Evolutionary conservation across 1,140 invertebrate genomes (phyloP), one percentile per base, ranked within the genome.

Genomic region (Drosophila novamexicana): DNA sequence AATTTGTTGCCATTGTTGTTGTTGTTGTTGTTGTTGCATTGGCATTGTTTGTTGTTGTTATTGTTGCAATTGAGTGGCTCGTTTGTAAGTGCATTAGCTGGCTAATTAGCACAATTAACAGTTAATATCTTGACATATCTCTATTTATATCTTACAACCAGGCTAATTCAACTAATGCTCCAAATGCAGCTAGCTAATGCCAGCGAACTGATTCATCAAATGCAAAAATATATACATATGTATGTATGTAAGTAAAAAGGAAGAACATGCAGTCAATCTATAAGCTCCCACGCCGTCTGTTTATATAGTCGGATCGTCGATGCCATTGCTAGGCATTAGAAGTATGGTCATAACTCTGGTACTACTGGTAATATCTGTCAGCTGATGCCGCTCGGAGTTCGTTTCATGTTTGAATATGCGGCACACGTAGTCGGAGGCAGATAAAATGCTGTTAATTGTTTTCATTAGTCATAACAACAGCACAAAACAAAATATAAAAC

Each of bases 371-470:
- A 69, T 69, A 74, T 49, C 71, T 56, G 65, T 69, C 71, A 57
- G 65, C 56, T 47, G 62, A 56, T 42, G 45, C 39, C 47, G 64
- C 62, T 67, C 44, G 49, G 37, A 58, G 50, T 34, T 53, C 22
- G 16, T 49, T 36, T 57, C 16, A 18, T 44, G 42, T 52, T 68
- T 75, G 5, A 7, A 61, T 57, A 86, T 86, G 72, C 82, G 32
- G 49, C 40, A 67, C 82, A 86, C 82, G 82, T 86, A 52, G 56
- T 18, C 54, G 47, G 49, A 69, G 65, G 58, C 77, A 59, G 78
- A 79, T 75, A 54, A 88, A 82, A 88, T 73, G 67, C 72, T 71
- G 71, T 73, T 86, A 83, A 86, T 86, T 88, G 76, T 79, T 70
- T 82, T 62, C 54, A 88, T 86, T 88, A 86, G 79, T 86, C 82